A percentile compares a stretch with the other conserved stretches of the same genome.
Conservation (phyloP, 2,797 vertebrate genomes). For the Callimico goeldii region DNA sequence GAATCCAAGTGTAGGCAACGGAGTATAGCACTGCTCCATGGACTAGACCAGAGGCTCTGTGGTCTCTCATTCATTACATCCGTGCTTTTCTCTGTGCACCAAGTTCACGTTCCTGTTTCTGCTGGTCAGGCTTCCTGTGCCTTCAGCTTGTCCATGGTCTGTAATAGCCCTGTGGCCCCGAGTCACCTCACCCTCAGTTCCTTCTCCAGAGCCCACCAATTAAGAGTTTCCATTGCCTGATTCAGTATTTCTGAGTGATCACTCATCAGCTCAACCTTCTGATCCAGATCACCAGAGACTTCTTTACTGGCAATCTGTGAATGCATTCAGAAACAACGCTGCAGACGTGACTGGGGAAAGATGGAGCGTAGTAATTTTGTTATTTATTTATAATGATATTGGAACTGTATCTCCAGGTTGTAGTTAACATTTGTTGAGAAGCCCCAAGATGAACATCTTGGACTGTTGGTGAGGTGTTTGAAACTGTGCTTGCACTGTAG, state of each 20-base stretch:
- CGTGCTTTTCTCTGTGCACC: neutral
- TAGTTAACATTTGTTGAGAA: neutral
- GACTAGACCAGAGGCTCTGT: neutral
- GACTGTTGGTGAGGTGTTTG: neutral
- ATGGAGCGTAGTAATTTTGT: neutral
- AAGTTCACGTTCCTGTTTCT: neutral
- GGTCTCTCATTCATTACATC: neutral
- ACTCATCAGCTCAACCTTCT: neutral
- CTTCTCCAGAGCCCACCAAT: neutral
- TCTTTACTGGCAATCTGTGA: neutral
- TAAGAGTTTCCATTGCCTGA: neutral
- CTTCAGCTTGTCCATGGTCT: neutral
- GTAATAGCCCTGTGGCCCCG: accelerated
- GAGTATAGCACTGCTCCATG: neutral
- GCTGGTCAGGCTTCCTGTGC: neutral
- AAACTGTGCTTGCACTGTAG: neutral
- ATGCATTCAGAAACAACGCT: neutral
- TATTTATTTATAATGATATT: neutral
- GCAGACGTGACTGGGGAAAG: neutral
- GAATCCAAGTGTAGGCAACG: neutral
- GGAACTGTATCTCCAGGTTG: neutral
- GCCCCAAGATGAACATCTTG: neutral
- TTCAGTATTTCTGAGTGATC: neutral
- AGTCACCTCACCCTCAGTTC: neutral
- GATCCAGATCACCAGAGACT: neutral